Conservation (phyloP, 2,888 invertebrate genomes). For the Drosophila nigricruria region DNA sequence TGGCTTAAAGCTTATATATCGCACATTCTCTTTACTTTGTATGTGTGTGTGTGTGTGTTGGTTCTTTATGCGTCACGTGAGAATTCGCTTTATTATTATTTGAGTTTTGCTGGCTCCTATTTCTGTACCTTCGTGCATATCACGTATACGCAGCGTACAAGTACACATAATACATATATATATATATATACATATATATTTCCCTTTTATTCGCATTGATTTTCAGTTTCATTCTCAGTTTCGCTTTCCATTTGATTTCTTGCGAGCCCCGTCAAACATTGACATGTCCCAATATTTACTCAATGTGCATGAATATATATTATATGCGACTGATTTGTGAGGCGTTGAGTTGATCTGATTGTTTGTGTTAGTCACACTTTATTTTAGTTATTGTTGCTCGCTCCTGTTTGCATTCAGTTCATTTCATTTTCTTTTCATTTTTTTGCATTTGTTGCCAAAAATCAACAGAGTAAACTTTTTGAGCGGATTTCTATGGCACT, state of each 20-base stretch:
- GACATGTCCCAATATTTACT: slow-evolving; percentile 26
- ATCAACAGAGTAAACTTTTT: slow-evolving; percentile 52
- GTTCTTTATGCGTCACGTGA: slow-evolving; percentile 77
- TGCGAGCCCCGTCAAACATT: slow-evolving; percentile 7
- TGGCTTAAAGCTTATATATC: slow-evolving; percentile 24
- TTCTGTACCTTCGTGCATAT: slow-evolving; percentile 57
- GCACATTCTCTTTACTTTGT: slow-evolving; percentile 10
- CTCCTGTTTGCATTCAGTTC: slow-evolving; percentile 34
- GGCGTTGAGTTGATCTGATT: slow-evolving; percentile 21
- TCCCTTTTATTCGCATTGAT: slow-evolving; percentile 58
- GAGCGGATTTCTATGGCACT: slow-evolving; percentile 25
- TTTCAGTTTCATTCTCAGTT: slow-evolving; percentile 40
- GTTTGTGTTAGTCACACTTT: slow-evolving; percentile 10
- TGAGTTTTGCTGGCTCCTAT: slow-evolving; percentile 48
- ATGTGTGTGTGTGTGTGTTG: slow-evolving; percentile 34
- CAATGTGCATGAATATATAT: not conserved
- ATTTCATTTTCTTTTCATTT: slow-evolving; percentile 12
- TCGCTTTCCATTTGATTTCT: slow-evolving; percentile 19
- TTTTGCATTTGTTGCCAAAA: slow-evolving; percentile 41
- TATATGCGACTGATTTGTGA: slow-evolving; percentile 12
- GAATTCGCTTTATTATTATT: slow-evolving; percentile 80
- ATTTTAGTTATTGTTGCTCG: slow-evolving; percentile 32
- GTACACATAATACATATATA: slow-evolving; percentile 3
- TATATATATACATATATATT: slow-evolving; percentile 6
- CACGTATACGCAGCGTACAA: slow-evolving; percentile 69